Base-by-base conservation (phyloP, 2,113 vertebrate genomes). In the Triplophysa dalaica region DNA sequence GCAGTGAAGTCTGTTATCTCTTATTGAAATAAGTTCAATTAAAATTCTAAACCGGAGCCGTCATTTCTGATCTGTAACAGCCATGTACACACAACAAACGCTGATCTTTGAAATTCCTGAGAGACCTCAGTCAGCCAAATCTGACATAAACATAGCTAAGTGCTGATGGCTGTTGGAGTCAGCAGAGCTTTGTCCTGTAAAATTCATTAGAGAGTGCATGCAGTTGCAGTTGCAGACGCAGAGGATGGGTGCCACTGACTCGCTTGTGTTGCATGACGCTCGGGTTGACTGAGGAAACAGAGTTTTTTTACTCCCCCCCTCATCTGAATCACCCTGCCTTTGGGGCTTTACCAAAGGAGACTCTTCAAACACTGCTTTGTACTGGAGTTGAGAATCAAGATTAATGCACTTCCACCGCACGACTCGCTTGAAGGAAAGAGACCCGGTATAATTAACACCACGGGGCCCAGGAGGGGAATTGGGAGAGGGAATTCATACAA, bases 371-470 rank as follows among this genome's bases (percentile, higher is more conserved):
- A 81, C 84, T 88, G 84, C 89, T 90, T 91, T 89, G 87, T 89
- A 89, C 86, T 90, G 84, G 87, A 90, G 87, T 85, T 83, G 81
- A 87, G 90, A 91, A 91, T 91, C 87, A 90, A 92, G 92, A 93
- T 92, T 90, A 93, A 93, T 93, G 90, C 89, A 90, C 86, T 91
- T 87, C 84, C 90, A 89, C 74, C 45, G 87, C 82, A 84, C 81
- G 61, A 81, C 75, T 81, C 78, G 82, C 88, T 89, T 73, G 14
- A 81, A 62, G 85, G 72, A 24, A 63, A 19, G 63, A 84, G 79
- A 84, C 83, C 68, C 83, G 65, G 86, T 82, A 88, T 93, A 92
- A 93, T 93, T 91, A 93, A 92, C 90, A 90, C 88, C 87, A 85
- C 75, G 81, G 88, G 89, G 85, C 85, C 85, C 79, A 86, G 73